A percentile compares a stretch with the other conserved stretches of the same genome.
Evolutionary conservation across 2,888 invertebrate genomes (phyloP).

Genomic region (Molorchus minor): DNA sequence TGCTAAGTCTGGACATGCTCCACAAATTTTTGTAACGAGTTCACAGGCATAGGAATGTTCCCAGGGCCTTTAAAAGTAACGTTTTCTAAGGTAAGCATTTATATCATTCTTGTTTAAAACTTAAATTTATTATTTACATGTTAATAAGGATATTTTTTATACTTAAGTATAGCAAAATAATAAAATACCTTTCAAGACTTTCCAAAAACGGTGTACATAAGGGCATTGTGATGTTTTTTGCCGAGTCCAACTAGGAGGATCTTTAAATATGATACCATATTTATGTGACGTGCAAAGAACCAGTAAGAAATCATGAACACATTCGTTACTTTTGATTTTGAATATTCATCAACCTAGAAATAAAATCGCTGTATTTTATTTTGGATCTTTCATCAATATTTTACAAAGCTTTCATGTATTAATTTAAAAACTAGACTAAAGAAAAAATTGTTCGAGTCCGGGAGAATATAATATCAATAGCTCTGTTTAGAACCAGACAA

Average conservation of each 20-base stretch:
- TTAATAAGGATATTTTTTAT: too few relatives aligned
- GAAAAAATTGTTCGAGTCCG: too few relatives aligned
- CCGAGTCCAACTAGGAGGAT: conserved; percentile 71
- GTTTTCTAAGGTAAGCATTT: too few relatives aligned
- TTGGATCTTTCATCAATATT: too few relatives aligned
- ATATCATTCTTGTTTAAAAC: too few relatives aligned
- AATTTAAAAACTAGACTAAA: too few relatives aligned
- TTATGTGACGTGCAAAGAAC: conserved; percentile 79
- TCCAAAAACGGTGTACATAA: conserved; percentile 72
- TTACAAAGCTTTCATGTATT: too few relatives aligned
- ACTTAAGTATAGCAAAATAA: too few relatives aligned
- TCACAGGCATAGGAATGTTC: conserved; percentile 71
- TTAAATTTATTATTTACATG: too few relatives aligned
- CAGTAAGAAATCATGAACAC: conserved; percentile 76
- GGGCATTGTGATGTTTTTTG: conserved; percentile 67
- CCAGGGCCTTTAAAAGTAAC: conserved; percentile 68
- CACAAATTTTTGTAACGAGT: conserved; percentile 70
- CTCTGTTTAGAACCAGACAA: too few relatives aligned
- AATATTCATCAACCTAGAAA: conserved; percentile 56
- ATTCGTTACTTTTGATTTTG: conserved; percentile 66
- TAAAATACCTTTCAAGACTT: conserved; percentile 65
- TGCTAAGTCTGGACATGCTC: conserved; percentile 77
- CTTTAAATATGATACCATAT: conserved; percentile 79
- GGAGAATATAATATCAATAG: too few relatives aligned
- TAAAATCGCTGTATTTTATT: too few relatives aligned